Base-by-base conservation (phyloP, 2,113 vertebrate genomes). In the Actinemys pallida region DNA sequence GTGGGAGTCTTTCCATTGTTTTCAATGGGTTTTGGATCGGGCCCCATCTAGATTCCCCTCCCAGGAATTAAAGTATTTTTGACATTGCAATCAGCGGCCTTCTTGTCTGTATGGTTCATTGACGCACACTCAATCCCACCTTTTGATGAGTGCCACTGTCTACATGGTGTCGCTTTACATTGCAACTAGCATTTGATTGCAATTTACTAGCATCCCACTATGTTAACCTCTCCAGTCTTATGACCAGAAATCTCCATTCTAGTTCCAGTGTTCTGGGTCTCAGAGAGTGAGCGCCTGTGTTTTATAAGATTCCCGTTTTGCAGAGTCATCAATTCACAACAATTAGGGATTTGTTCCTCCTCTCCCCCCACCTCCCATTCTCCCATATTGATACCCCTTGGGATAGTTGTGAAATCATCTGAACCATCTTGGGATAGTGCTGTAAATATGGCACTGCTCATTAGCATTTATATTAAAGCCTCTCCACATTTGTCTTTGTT, bases 401-500 rank as follows among this genome's bases (percentile, higher is more conserved):
- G 76, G 72, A 19, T 45, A 20, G 0, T 31, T 54, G 31, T 88
- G 89, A 90, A 90, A 59, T 53, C n/a, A 95, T 42, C 89, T 90
- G 88, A 93, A 87, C 49, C 92, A 57, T 0, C 5, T 54, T 72
- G 93, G 90, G 93, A 52, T 3, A 3, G 79, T 85, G 91, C 92
- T 91, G 89, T 92, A 86, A 92, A 53, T 57, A 62, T 97, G 91
- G 90, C 94, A 88, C 84, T 54, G 69, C 62, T 96, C 0, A 0
- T 62, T 80, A 5, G 22, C 39, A 47, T 52, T 57, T 13, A 49
- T 93, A 42, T 94, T 91, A 93, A 97, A 96, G 53, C 91, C 86
- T 95, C 91, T 97, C 97, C 97, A 98, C 97, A 98, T 97, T 97
- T 97, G 97, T 97, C 93, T 96, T 96, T 94, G 88, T 97, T 91